Evolutionary conservation across 1,140 invertebrate genomes (phyloP).

Genomic region (Eumaeus atala): DNA sequence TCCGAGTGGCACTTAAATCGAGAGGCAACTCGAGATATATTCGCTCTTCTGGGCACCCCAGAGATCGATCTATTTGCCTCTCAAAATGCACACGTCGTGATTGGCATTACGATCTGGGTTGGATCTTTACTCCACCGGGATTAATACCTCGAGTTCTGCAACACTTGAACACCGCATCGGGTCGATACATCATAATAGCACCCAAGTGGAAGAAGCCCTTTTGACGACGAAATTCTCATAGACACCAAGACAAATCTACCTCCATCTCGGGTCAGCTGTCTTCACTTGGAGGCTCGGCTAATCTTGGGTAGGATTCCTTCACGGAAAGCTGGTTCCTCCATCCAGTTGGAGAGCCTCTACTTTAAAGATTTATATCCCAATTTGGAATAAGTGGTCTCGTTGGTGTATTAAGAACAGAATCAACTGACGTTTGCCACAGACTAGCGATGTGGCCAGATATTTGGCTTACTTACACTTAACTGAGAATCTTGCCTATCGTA

Average conservation of each 20-base stretch:
- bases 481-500: conserved; percentile 18
- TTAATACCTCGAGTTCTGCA: conserved; percentile 37
- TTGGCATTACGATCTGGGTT: conserved; percentile 40
- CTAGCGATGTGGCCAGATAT: conserved; percentile 15
- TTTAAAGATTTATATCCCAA: too few relatives aligned
- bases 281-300: too few relatives aligned
- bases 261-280: too few relatives aligned
- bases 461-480: conserved; percentile 20
- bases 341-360: too few relatives aligned
- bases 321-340: too few relatives aligned
- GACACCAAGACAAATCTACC: too few relatives aligned
- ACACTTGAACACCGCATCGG: conserved; percentile 37
- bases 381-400: conserved; percentile 29
- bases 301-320: too few relatives aligned
- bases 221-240: conserved; percentile 31
- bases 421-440: conserved; percentile 20
- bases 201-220: conserved; percentile 30
- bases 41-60: conserved; percentile 33
- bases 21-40: conserved; percentile 21
- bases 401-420: conserved; percentile 30
- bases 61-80: conserved; percentile 45
- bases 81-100: conserved; percentile 30
- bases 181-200: conserved; percentile 26
- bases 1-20: conserved; percentile 32
- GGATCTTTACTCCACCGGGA: conserved; percentile 37